Percentiles rank a stretch among this genome's conserved stretches.
These are phyloP conservation scores for Alosa sapidissima DNA, from an alignment of 2,797 vertebrate genomes.

Conservation along the genomic window DNA sequence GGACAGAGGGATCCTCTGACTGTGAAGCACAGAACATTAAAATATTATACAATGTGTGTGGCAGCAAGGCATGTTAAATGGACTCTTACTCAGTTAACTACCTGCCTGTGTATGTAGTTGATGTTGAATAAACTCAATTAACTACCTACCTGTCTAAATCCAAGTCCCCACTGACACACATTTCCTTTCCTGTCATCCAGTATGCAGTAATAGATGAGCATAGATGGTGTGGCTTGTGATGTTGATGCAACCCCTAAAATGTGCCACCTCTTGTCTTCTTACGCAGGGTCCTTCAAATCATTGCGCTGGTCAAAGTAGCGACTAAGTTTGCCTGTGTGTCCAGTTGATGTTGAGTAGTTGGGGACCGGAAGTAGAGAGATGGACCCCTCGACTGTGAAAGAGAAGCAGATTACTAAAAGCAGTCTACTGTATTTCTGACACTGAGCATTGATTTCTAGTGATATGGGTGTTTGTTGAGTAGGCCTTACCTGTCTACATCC, in stretches of 20 bases:
- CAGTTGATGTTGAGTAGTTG: background rate
- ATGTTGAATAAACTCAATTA: too few relatives aligned
- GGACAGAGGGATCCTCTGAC: too few relatives aligned
- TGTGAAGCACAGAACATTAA: too few relatives aligned
- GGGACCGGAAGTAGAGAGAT: background rate
- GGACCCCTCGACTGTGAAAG: background rate
- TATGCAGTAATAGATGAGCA: background rate
- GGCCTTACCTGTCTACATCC: background rate
- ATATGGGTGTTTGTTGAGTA: background rate
- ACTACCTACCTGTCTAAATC: too few relatives aligned
- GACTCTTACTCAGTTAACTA: too few relatives aligned
- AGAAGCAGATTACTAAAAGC: background rate
- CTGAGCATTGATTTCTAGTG: background rate
- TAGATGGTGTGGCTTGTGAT: background rate
- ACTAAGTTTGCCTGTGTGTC: background rate
- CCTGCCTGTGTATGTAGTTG: too few relatives aligned
- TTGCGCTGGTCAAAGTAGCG: background rate
- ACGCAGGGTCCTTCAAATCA: background rate
- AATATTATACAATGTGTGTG: too few relatives aligned
- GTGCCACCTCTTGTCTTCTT: too few relatives aligned
- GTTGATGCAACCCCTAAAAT: background rate
- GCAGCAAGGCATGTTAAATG: too few relatives aligned
- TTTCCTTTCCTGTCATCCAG: background rate
- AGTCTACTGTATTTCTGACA: background rate
- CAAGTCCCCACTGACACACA: background rate